Evolutionary conservation across 2,113 vertebrate genomes (phyloP).

Genomic region (Ammodytes dubius): DNA sequence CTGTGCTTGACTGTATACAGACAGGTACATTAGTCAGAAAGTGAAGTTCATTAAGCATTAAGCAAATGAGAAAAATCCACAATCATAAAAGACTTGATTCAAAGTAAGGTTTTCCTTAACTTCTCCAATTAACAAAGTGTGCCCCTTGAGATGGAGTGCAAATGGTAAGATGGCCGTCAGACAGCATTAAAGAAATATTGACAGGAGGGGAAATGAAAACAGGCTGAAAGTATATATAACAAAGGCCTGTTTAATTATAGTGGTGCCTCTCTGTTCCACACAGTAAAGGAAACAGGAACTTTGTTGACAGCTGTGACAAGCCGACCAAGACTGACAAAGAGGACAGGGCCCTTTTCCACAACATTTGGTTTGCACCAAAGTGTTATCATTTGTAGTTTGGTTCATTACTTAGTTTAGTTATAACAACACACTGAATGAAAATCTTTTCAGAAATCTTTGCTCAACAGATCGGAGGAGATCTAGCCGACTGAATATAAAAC

Average conservation of each 20-base stretch:
- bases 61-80: background rate
- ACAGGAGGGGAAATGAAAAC: background rate
- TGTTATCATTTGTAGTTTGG: background rate
- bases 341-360: conserved; percentile 17
- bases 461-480: conserved; percentile 21
- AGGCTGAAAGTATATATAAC: conserved; percentile 1
- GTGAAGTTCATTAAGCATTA: background rate
- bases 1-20: background rate
- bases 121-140: background rate
- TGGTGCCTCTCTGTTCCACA: conserved; percentile 35
- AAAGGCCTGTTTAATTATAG: conserved; percentile 37
- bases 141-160: background rate
- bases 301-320: conserved; percentile 31
- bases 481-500: background rate
- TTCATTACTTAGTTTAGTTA: background rate
- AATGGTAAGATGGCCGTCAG: conserved; percentile 3
- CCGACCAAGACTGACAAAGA: conserved; percentile 10
- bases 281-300: conserved; percentile 26
- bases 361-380: conserved; percentile 20
- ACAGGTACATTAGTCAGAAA: background rate
- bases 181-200: background rate
- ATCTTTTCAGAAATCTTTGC: conserved; percentile 2
- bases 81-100: background rate
- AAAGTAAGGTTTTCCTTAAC: background rate
- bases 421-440: background rate